phyloP scores from a whole-genome alignment of 2,797 vertebrate genomes.

The Darevskia nairensis region DNA sequence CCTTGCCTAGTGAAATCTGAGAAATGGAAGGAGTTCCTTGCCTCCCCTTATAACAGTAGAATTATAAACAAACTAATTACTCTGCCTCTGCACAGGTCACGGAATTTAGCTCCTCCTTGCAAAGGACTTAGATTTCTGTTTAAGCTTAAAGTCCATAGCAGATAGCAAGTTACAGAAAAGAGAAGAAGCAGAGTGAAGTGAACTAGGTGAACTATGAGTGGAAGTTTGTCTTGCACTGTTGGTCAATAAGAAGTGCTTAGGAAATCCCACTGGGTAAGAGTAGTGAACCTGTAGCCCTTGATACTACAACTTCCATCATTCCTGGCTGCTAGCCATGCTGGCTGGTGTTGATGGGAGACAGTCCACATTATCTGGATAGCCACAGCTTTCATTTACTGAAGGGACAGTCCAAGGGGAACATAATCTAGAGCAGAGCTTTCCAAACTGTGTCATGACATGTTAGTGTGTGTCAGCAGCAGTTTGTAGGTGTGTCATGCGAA shows the following conservation, averaged over 20 bases:
- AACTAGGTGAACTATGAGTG: neutral
- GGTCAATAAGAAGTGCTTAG: too few relatives aligned
- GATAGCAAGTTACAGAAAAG: neutral
- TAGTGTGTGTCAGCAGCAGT: neutral
- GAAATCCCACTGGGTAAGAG: neutral
- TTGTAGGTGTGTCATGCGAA: too few relatives aligned
- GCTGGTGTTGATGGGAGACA: too few relatives aligned
- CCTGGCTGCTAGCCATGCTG: too few relatives aligned
- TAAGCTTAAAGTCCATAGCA: neutral
- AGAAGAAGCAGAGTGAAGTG: neutral
- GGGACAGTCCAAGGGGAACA: too few relatives aligned
- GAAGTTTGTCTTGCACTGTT: neutral
- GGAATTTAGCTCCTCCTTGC: neutral
- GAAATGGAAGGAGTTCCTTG: neutral
- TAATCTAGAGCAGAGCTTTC: too few relatives aligned
- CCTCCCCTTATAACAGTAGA: neutral
- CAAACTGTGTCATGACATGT: too few relatives aligned
- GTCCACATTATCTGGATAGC: too few relatives aligned
- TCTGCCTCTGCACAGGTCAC: neutral
- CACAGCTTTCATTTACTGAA: too few relatives aligned
- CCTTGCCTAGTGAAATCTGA: neutral
- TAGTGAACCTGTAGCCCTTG: neutral
- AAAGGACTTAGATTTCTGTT: neutral
- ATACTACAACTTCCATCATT: too few relatives aligned
- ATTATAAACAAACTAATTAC: neutral